These are phyloP conservation scores for Macroglossus sobrinus DNA, from an alignment of 2,113 vertebrate genomes.

Conservation along the genomic window DNA sequence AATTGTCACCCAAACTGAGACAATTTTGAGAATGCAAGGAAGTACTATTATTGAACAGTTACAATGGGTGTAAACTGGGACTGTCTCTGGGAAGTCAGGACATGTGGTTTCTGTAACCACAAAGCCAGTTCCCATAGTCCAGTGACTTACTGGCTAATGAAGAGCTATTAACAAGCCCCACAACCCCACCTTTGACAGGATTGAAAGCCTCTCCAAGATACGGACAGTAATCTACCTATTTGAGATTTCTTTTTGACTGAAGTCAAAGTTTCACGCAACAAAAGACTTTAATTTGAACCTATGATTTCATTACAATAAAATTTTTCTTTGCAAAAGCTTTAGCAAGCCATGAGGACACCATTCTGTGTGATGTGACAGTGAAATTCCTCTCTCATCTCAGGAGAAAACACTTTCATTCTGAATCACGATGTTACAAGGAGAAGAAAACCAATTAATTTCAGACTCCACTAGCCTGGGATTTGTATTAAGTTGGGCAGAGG, in stretches of 20 bases:
- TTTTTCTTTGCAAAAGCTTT: constrained; percentile 29
- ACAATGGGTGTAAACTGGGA: background rate
- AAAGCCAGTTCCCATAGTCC: background rate
- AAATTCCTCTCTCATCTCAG: background rate
- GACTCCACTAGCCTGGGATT: constrained; percentile 38
- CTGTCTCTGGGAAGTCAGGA: background rate
- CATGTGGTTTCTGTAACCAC: background rate
- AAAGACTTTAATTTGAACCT: constrained; percentile 9
- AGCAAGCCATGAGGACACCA: background rate
- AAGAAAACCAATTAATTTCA: constrained; percentile 61
- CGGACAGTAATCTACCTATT: background rate
- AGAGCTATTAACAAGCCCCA: background rate
- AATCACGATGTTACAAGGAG: constrained; percentile 42
- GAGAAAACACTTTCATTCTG: constrained; percentile 36
- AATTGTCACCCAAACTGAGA: background rate
- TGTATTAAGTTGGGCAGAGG: constrained; percentile 35
- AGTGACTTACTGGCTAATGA: background rate
- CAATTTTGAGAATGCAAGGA: background rate
- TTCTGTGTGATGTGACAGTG: constrained; percentile 18
- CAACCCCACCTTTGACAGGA: background rate
- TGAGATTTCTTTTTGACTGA: background rate
- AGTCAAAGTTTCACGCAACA: background rate
- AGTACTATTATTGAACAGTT: background rate
- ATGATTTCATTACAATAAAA: background rate
- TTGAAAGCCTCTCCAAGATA: background rate